phyloP scores from a whole-genome alignment of 2,888 invertebrate species.

The Lithophane socia region DNA sequence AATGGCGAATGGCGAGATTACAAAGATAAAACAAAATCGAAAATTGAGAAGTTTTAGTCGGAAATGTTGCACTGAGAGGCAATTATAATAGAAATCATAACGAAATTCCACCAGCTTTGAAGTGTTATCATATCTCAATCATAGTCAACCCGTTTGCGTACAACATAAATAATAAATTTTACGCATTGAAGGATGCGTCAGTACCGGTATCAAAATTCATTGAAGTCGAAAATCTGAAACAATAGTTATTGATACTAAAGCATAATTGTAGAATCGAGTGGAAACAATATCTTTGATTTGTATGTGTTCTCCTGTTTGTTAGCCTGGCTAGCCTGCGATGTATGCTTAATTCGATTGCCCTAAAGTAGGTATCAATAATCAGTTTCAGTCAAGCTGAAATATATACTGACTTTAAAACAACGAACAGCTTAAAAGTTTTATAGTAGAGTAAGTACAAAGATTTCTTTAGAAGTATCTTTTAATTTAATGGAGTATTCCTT shows the following conservation, averaged over 20 bases:
- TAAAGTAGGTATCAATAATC: neutral
- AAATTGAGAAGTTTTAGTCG: neutral
- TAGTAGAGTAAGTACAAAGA: neutral
- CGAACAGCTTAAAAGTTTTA: neutral
- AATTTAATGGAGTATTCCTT: neutral
- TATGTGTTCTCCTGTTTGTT: neutral
- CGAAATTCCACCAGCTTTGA: neutral
- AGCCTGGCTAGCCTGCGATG: neutral
- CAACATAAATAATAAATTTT: slow-evolving; percentile 8
- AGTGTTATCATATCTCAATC: neutral
- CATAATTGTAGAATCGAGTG: neutral
- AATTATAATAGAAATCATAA: neutral
- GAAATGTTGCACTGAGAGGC: neutral
- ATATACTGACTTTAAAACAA: neutral
- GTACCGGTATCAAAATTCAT: slow-evolving; percentile 1
- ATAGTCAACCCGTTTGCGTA: neutral
- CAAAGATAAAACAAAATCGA: neutral
- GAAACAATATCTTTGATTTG: neutral
- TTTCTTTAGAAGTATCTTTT: neutral
- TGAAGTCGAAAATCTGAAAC: slow-evolving; percentile 6
- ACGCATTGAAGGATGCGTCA: neutral
- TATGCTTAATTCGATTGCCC: neutral
- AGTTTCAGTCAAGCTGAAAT: neutral
- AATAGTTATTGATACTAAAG: slow-evolving; percentile 1
- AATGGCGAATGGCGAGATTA: neutral